Conservation (phyloP, 2,888 invertebrate genomes). For the Acronicta aceris region DNA sequence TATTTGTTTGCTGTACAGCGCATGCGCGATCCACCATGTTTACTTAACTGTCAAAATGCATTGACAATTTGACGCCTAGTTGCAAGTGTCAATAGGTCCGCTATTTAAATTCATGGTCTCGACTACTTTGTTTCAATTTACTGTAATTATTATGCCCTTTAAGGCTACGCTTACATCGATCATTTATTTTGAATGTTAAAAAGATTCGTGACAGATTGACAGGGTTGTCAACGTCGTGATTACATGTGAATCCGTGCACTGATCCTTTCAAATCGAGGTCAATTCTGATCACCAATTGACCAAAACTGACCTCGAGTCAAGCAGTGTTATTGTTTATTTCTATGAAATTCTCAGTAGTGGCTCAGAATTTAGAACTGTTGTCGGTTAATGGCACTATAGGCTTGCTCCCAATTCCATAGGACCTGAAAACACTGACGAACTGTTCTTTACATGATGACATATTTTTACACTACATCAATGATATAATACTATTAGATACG, state of each 20-base stretch:
- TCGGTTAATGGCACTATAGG: too few relatives aligned
- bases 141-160: conserved; percentile 18
- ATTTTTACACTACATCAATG: too few relatives aligned
- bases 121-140: conserved; percentile 37
- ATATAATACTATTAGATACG: too few relatives aligned
- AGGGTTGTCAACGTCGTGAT: conserved; percentile 1
- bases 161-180: conserved; percentile 7
- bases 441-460: too few relatives aligned
- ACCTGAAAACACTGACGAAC: too few relatives aligned
- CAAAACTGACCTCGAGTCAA: too few relatives aligned
- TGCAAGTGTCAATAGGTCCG: conserved; percentile 42
- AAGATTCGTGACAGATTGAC: conserved; percentile 14
- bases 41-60: conserved; percentile 75
- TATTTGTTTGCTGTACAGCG: conserved; percentile 45
- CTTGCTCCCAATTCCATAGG: too few relatives aligned
- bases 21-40: conserved; percentile 63
- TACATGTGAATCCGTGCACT: neutral
- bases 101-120: conserved; percentile 9
- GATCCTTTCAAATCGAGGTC: neutral
- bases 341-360: too few relatives aligned
- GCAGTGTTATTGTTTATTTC: too few relatives aligned
- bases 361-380: too few relatives aligned
- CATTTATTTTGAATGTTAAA: conserved; percentile 17
- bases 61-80: conserved; percentile 64
- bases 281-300: too few relatives aligned